phyloP scores from a whole-genome alignment of 2,113 vertebrate genomes.

The Crotalus viridis region DNA sequence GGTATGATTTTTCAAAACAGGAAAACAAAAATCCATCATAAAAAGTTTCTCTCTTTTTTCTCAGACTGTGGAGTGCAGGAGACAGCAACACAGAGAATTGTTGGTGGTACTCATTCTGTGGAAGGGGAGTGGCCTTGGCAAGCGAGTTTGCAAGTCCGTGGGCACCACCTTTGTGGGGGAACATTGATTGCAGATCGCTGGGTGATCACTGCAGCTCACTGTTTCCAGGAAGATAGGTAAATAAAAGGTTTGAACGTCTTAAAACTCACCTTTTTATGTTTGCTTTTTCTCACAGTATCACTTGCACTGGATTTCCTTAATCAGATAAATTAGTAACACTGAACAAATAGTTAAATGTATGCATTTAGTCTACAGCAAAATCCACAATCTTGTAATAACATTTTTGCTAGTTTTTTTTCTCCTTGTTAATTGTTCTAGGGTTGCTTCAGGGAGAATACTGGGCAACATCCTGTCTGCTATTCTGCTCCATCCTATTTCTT shows the following conservation, averaged over 20 bases:
- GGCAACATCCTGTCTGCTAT: not conserved
- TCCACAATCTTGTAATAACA: not conserved
- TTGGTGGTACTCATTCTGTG: conserved; percentile 77
- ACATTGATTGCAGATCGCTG: conserved; percentile 84
- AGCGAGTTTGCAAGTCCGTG: conserved; percentile 85
- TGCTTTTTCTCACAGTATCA: not conserved
- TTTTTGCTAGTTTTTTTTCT: not conserved
- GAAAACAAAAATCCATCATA: not conserved
- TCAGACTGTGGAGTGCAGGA: conserved; percentile 86
- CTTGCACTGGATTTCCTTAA: not conserved
- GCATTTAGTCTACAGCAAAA: not conserved
- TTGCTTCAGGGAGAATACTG: not conserved
- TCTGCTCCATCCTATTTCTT: not conserved
- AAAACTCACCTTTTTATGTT: not conserved
- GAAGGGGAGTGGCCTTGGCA: conserved; percentile 97
- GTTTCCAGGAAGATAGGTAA: conserved; percentile 89
- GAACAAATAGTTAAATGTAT: not conserved
- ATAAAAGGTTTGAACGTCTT: not conserved
- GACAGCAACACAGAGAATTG: conserved; percentile 78
- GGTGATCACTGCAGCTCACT: conserved; percentile 91
- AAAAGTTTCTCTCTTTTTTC: not conserved
- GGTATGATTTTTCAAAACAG: not conserved
- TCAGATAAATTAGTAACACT: not conserved
- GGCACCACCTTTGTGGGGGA: conserved; percentile 86
- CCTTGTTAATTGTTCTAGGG: not conserved